Evolutionary conservation across 1,140 invertebrate genomes (phyloP), one percentile per base, ranked within the genome.

Genomic region (Batillaria attramentaria): DNA sequence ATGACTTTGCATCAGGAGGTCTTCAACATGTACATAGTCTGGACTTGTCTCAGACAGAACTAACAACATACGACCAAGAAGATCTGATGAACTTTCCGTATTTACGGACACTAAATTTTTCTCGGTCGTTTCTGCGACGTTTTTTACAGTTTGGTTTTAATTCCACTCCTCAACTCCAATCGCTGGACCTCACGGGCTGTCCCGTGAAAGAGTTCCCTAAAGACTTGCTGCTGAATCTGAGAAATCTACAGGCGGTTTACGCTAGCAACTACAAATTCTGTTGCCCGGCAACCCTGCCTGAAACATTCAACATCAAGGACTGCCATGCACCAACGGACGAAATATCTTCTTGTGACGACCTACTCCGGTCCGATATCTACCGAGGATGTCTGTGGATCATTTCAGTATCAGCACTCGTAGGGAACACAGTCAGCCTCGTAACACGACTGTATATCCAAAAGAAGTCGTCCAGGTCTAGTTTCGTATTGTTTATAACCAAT

Each of bases 261-360:
- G 66, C 80, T 43, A 83, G 83, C 65, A 65, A 65, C 3, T 84
- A 78, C 54, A 73, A 69, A 24, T 35, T 86, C 33, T 86, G 84
- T 46, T 86, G 84, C 66, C 46, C 37, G 35, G 46, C 37, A 16
- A 39, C 76, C 3, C 79, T 78, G 75, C 81, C 81, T 20, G 4
- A 35, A 4, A 16, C 54, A 24, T 79, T 83, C 24, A n/a, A 77
- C 16, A 18, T 28, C 6, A 73, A 85, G 31, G 80, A 79, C 10
- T 87, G 70, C 33, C 35, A 42, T n/a, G 79, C 79, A n/a, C 79
- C 79, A 31, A 54, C 42, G 6, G 74, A 80, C 54, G 79, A 81
- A 70, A 76, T 86, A 37, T 86, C 84, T 6, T 86, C 84, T 1
- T 86, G 84, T 65, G 72, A 74, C 20, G 78, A 86, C 46, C 54